Evolutionary conservation across 1,140 invertebrate species (phyloP), one percentile per base, ranked within the genome.

Genomic region (Neuroterus valhalla): DNA sequence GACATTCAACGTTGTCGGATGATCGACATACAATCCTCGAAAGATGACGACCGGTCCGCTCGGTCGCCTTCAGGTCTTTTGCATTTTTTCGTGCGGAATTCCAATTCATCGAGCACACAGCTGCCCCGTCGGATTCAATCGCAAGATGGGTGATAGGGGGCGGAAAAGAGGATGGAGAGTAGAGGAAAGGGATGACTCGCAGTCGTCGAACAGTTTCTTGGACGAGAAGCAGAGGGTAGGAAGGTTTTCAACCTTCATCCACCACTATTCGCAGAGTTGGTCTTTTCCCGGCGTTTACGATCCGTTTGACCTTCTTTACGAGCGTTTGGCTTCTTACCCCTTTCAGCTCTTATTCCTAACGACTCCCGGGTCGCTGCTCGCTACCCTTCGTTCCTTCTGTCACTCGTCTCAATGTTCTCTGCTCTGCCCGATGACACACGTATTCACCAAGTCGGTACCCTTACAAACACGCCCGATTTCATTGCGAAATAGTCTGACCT

Each of bases 231-330:
- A 66, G 72, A 79, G 52, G 70, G 68, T 77, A 80, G 76, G 79
- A 84, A 78, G 83, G 70, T 81, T 84, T 85, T 83, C 78, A 80
- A 78, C 74, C 78, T 78, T 75, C 72, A 72, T 71, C 50, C 69
- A 31, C 72, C 71, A 11, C 71, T 71, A 76, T 81, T 72, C 72
- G 67, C 67, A 70, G 71, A 55, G 52, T 55, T 75, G 78, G 76
- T 78, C 74, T 80, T 78, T 80, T 76, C 76, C 68, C 78, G 45
- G 70, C 82, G 81, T 84, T 86, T 86, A 85, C 83, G 82, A 86
- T 78, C 81, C 76, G 78, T 84, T 84, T 83, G 82, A 85, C 81
- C 80, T 83, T 85, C 75, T 86, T 88, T 85, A 86, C 82, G 86
- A 87, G 73, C 83, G 73, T 86, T 86, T 83, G 81, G 75, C 83